Conservation (phyloP, 92 coral and sea anemone genomes). For the Umimayanthus chanpuru region DNA sequence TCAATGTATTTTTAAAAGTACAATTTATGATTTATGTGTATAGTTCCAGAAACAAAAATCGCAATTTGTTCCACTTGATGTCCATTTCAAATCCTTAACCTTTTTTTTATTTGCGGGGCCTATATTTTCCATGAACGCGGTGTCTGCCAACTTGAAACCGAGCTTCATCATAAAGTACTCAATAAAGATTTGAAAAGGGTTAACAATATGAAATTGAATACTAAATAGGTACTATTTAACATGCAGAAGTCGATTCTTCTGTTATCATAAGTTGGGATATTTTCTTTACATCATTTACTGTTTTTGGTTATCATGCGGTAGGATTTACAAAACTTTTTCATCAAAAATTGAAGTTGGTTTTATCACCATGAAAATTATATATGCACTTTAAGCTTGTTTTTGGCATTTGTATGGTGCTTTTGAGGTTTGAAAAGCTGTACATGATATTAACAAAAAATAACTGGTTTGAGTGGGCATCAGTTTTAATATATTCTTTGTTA, state of each 20-base stretch:
- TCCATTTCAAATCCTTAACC: background rate
- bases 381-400: too few species aligned
- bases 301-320: too few species aligned
- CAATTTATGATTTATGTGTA: background rate
- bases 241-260: background rate
- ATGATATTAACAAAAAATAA: too few species aligned
- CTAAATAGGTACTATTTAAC: background rate
- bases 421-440: too few species aligned
- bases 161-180: background rate
- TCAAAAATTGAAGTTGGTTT: too few species aligned
- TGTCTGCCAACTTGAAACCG: background rate
- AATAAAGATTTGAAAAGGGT: background rate
- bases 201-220: background rate
- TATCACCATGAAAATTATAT: too few species aligned
- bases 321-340: background rate
- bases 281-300: background rate
- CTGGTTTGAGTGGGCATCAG: too few species aligned
- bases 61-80: background rate
- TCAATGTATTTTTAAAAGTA: too few species aligned
- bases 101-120: background rate
- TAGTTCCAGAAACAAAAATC: background rate
- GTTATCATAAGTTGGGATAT: background rate
- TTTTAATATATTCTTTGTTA: too few species aligned
- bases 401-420: too few species aligned
- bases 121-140: background rate